Evolutionary conservation across 2,113 vertebrate genomes (phyloP).

Genomic region (Macroglossus sobrinus): DNA sequence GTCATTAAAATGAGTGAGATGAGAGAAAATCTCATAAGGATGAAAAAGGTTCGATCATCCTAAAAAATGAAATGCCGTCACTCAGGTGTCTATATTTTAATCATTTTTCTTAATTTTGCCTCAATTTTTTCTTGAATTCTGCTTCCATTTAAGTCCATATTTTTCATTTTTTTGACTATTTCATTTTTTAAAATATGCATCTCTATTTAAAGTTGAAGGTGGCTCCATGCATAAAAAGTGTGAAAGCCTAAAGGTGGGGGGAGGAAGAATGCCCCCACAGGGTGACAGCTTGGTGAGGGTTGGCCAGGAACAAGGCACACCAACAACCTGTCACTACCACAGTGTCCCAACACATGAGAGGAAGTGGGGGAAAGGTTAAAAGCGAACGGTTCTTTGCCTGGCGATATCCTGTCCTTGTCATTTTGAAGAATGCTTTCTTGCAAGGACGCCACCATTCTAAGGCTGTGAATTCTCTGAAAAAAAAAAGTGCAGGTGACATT

Average conservation of each 20-base stretch:
- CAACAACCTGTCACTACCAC: not conserved
- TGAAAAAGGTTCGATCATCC: not conserved
- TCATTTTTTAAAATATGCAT: not conserved
- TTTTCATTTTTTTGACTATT: not conserved
- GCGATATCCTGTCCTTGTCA: not conserved
- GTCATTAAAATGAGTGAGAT: not conserved
- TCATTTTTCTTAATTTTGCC: not conserved
- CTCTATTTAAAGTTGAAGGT: not conserved
- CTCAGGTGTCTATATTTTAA: not conserved
- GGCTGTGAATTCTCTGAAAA: not conserved
- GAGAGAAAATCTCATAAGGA: not conserved
- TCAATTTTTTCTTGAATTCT: not conserved
- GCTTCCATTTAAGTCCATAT: not conserved
- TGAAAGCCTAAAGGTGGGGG: fast-evolving
- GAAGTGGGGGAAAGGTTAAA: not conserved
- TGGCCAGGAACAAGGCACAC: not conserved
- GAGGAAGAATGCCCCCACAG: not conserved
- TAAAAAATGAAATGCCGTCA: not conserved
- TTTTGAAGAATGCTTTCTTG: constrained; percentile 13
- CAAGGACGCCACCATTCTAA: not conserved
- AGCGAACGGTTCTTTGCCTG: not conserved
- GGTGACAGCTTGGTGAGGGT: not conserved
- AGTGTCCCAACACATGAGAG: not conserved
- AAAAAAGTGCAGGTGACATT: not conserved
- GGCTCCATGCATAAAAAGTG: not conserved